phyloP scores from a whole-genome alignment of 2,888 invertebrate genomes.

The Mimumesa dahlbomi region DNA sequence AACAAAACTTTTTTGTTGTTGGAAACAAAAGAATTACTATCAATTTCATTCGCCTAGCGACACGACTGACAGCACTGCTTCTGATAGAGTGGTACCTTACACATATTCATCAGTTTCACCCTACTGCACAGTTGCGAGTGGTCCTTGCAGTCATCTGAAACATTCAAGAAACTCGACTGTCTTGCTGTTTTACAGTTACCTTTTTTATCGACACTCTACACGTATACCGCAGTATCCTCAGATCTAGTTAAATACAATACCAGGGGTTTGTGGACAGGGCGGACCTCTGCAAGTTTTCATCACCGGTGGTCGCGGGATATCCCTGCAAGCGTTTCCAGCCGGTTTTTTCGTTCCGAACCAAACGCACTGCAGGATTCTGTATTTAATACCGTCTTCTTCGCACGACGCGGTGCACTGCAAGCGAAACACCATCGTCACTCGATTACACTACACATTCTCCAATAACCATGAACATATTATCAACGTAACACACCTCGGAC shows the following conservation, averaged over 20 bases:
- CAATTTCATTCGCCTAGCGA: slow-evolving; percentile 67
- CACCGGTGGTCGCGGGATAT: slow-evolving; percentile 88
- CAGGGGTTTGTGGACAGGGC: slow-evolving; percentile 82
- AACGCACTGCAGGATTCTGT: slow-evolving; percentile 94
- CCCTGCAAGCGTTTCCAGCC: slow-evolving; percentile 92
- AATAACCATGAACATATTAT: background rate
- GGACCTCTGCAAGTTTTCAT: slow-evolving; percentile 89
- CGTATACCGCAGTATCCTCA: background rate
- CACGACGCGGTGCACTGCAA: slow-evolving; percentile 92
- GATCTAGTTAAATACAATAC: slow-evolving; percentile 62
- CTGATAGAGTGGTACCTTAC: slow-evolving; percentile 90
- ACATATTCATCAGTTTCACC: slow-evolving; percentile 93
- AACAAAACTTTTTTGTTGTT: slow-evolving; percentile 26
- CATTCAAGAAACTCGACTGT: background rate
- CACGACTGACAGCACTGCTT: slow-evolving; percentile 95
- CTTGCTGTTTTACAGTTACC: no score
- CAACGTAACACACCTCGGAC: slow-evolving; percentile 88
- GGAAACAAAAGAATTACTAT: slow-evolving; percentile 41
- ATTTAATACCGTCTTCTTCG: slow-evolving; percentile 91
- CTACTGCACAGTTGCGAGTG: slow-evolving; percentile 92
- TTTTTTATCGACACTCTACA: background rate
- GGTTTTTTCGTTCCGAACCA: slow-evolving; percentile 93
- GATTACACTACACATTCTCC: background rate
- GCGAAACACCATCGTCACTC: background rate
- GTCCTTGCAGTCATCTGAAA: slow-evolving; percentile 88